These are phyloP conservation scores for Opisthocomus hoazin DNA, from an alignment of 2,113 vertebrate genomes.

Conservation along the genomic window DNA sequence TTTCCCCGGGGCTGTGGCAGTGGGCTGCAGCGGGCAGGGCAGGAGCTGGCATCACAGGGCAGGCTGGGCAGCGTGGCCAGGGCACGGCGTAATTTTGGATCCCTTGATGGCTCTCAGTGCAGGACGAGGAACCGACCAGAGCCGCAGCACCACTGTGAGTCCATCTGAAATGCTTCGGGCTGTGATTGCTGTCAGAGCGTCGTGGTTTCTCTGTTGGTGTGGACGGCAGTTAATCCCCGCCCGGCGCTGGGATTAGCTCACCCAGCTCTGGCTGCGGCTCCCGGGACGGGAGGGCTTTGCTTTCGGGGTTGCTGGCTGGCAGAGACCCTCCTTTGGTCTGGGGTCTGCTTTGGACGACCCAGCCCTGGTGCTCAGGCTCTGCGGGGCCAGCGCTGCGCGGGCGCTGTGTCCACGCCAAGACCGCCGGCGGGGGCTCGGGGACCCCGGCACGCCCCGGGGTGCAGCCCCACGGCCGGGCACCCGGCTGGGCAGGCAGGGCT, in stretches of 20 bases:
- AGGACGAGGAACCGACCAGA: background rate
- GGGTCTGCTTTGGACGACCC: background rate
- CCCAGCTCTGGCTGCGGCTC: background rate
- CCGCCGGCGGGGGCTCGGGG: no score
- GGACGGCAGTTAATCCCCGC: background rate
- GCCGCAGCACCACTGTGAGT: background rate
- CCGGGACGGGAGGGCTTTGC: fast-evolving
- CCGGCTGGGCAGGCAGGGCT: fast-evolving
- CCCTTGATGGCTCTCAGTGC: fast-evolving
- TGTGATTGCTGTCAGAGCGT: background rate
- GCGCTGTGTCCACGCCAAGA: background rate
- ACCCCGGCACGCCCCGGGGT: no score
- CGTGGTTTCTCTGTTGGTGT: fast-evolving
- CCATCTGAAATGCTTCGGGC: background rate
- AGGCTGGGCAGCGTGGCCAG: background rate
- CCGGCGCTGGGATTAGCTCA: background rate
- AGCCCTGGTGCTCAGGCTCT: background rate
- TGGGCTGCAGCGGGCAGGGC: background rate
- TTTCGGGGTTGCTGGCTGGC: fast-evolving
- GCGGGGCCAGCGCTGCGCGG: background rate
- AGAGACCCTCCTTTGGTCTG: background rate
- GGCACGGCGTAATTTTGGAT: no score
- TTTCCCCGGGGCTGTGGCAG: background rate
- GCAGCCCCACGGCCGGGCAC: background rate
- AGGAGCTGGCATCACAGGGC: background rate